Evolutionary conservation across 2,888 invertebrate species (phyloP).

Genomic region (Aproaerema taeniolella): DNA sequence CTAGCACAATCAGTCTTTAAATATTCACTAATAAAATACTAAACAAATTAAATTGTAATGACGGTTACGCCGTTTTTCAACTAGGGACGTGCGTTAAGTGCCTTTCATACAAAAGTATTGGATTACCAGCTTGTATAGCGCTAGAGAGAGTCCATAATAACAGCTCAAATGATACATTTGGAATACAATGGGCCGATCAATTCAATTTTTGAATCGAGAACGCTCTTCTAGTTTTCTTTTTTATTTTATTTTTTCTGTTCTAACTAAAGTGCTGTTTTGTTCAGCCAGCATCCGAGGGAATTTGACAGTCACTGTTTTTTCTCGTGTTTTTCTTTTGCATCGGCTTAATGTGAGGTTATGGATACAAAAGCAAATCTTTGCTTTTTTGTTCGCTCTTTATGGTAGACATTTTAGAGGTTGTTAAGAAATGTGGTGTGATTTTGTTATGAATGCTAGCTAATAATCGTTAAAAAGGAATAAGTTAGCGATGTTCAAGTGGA

Average conservation of each 20-base stretch:
- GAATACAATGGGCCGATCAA: constrained; percentile 78
- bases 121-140: constrained; percentile 71
- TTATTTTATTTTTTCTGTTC: too few species aligned
- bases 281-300: constrained; percentile 70
- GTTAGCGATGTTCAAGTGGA: too few species aligned
- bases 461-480: too few species aligned
- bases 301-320: constrained; percentile 77
- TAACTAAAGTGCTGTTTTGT: constrained; percentile 77
- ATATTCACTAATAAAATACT: constrained; percentile 34
- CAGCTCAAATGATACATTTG: constrained; percentile 78
- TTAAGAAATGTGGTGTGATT: neutral
- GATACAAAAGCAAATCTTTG: constrained; percentile 31
- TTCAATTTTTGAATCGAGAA: constrained; percentile 78
- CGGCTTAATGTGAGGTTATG: constrained; percentile 50
- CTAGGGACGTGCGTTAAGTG: constrained; percentile 60
- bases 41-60: constrained; percentile 47
- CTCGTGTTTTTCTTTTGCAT: constrained; percentile 57
- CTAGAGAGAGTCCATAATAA: constrained; percentile 74
- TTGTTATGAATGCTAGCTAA: too few species aligned
- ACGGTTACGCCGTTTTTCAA: constrained; percentile 54
- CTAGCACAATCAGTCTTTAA: constrained; percentile 5
- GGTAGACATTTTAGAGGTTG: constrained; percentile 14
- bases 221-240: constrained; percentile 71
- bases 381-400: constrained; percentile 12
- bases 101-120: constrained; percentile 77